Evolutionary conservation across 2,797 vertebrate genomes (phyloP), one percentile per base, ranked within the genome.

Genomic region (Chaetophractus vellerosus): DNA sequence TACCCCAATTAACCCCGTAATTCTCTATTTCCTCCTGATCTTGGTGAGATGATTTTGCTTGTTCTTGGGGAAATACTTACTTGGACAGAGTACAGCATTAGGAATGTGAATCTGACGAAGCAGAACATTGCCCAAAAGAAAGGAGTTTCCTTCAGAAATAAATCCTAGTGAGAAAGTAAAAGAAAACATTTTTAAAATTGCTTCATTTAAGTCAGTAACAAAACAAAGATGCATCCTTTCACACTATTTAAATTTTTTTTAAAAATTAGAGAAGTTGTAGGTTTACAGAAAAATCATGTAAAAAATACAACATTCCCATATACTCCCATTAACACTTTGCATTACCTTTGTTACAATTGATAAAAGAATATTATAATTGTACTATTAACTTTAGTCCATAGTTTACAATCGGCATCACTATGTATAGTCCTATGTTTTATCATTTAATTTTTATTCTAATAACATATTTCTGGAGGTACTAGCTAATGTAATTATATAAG

Each of bases 51-150:
- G 50, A 36, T 57, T 23, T 87, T 26, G 38, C 45, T 38, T 52
- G 81, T 12, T 69, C 55, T 21, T 8, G 52, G 33, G 75, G 71
- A 94, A 81, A 79, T 1, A 33, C 33, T 59, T 16, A 31, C 33
- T 38, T 31, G 78, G 79, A 76, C 83, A 75, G 36, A 55, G 10
- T 10, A 16, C 6, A 9, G 28, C 1, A 36, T 55, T 38, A 64
- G 76, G 45, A 75, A 55, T 19, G 4, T 93, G 95, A 66, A 97
- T 78, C 97, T 98, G 98, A 57, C 91, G 96, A 41, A 98, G 95
- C 10, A 98, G 88, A 38, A 97, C 87, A 3, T 88, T 97, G 80
- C 98, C 98, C 95, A 98, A 31, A 26, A 98, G 97, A 63, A 97
- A 96, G 72, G 95, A 96, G 57, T 97, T 97, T 19, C 98, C 98